These are phyloP conservation scores for Scaptomyza montana DNA, from an alignment of 1,140 invertebrate species.

Conservation along the genomic window DNA sequence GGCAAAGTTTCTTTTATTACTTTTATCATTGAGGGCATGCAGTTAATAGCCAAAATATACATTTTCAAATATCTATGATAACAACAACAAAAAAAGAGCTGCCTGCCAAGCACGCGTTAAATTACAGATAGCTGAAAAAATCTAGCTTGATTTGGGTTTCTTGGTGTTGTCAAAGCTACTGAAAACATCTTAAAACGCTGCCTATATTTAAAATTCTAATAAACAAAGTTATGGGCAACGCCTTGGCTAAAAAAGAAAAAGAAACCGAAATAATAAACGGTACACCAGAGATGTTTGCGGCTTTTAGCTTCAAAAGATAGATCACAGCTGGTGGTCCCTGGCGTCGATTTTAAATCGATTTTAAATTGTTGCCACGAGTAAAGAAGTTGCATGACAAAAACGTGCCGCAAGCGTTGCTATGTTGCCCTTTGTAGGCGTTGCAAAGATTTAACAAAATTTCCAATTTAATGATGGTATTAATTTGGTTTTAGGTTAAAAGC, in stretches of 20 bases:
- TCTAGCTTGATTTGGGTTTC: constrained; percentile 22
- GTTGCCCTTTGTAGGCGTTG: constrained; percentile 22
- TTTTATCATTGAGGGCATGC: constrained; percentile 33
- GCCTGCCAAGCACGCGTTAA: constrained; percentile 43
- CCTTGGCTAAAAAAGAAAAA: constrained; percentile 43
- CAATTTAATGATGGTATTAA: constrained; percentile 16
- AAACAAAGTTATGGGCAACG: constrained; percentile 61
- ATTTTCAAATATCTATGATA: constrained; percentile 28
- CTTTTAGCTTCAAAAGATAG: constrained; percentile 1
- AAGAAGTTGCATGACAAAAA: constrained; percentile 38
- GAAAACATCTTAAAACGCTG: constrained; percentile 73
- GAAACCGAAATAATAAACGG: background rate
- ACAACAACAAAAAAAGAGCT: constrained; percentile 24
- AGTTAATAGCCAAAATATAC: constrained; percentile 39
- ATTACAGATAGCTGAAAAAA: constrained; percentile 22
- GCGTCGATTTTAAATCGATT: constrained; percentile 74
- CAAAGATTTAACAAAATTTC: constrained; percentile 10
- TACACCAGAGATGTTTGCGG: constrained; percentile 31
- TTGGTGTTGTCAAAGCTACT: constrained; percentile 49
- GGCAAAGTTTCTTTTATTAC: constrained; percentile 24
- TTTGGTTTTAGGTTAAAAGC: background rate
- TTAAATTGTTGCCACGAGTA: constrained; percentile 59
- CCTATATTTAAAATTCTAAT: constrained; percentile 68
- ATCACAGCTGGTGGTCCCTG: constrained; percentile 60
- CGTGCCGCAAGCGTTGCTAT: constrained; percentile 4